These are phyloP conservation scores for Bufo gargarizans DNA, from an alignment of 2,113 vertebrate species.

Conservation along the genomic window DNA sequence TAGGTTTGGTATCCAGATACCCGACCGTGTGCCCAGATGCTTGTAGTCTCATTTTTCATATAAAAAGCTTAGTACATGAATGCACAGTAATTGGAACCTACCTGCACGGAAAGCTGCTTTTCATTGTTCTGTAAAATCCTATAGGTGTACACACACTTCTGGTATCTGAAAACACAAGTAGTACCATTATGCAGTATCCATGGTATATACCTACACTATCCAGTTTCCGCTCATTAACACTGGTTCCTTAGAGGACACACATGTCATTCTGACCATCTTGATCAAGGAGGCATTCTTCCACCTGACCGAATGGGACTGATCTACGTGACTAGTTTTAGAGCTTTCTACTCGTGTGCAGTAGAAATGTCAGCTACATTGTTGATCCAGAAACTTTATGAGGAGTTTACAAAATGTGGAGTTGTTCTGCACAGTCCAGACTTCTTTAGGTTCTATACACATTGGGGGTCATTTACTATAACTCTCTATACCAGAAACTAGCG, in stretches of 20 bases:
- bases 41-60: neutral
- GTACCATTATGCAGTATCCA: neutral
- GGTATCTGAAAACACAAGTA: conserved; percentile 77
- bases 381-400: neutral
- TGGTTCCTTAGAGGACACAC: too few species aligned
- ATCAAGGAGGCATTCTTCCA: neutral
- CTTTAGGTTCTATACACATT: neutral
- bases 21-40: neutral
- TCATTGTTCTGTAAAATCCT: conserved; percentile 93
- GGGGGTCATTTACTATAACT: too few species aligned
- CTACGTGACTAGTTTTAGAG: too few species aligned
- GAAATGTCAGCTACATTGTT: neutral
- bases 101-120: conserved; percentile 92
- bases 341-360: neutral
- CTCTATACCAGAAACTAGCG: too few species aligned
- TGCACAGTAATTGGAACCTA: conserved; percentile 65
- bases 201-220: neutral
- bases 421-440: neutral
- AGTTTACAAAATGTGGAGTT: neutral
- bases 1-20: too few species aligned
- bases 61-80: neutral
- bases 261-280: neutral
- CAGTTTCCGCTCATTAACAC: neutral
- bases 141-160: conserved; percentile 94
- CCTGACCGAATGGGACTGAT: too few species aligned